These are phyloP conservation scores for Stenchaetothrips biformis DNA, from an alignment of 2,888 invertebrate genomes.

Conservation along the genomic window DNA sequence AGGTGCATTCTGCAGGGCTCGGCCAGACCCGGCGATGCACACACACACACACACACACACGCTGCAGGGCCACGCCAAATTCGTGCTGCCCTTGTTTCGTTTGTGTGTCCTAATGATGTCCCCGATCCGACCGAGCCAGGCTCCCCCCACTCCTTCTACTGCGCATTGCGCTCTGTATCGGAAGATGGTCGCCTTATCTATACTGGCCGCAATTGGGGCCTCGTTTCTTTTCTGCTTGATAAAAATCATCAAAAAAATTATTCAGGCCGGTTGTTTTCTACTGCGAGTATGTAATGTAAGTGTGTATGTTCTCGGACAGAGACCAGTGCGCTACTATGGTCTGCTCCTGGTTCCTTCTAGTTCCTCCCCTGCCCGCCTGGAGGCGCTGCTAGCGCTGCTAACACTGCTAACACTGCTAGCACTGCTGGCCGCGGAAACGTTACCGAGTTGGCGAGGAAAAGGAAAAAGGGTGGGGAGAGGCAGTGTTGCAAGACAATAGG, in stretches of 20 bases:
- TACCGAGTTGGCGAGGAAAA: background rate
- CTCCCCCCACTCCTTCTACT: background rate
- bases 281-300: too few species aligned
- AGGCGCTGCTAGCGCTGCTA: too few species aligned
- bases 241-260: background rate
- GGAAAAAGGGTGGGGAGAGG: background rate
- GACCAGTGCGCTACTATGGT: too few species aligned
- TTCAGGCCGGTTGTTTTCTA: background rate
- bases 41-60: background rate
- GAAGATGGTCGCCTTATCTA: background rate
- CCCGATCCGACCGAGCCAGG: background rate
- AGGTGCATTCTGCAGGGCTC: background rate
- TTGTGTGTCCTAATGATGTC: conserved; percentile 8
- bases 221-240: background rate
- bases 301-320: too few species aligned
- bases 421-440: background rate
- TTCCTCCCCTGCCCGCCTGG: background rate
- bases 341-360: background rate
- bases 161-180: background rate
- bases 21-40: background rate
- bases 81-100: conserved; percentile 21
- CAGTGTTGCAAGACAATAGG: background rate
- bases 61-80: conserved; percentile 8
- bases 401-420: too few species aligned
- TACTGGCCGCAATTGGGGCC: background rate